These are phyloP conservation scores for Thysanoteuthis rhombus DNA, from an alignment of 2,888 invertebrate species.

Conservation along the genomic window DNA sequence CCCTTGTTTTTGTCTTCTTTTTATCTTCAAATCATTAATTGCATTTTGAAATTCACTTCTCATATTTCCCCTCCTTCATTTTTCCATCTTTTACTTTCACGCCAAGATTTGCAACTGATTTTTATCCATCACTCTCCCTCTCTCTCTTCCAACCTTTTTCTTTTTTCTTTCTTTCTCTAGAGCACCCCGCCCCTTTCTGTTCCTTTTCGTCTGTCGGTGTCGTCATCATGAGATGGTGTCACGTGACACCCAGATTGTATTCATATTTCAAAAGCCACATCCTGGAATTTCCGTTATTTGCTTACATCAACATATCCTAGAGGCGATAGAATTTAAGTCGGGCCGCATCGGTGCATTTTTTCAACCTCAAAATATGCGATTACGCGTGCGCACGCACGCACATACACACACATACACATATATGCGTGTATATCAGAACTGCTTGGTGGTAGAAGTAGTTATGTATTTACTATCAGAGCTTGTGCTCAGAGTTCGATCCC, in stretches of 20 bases:
- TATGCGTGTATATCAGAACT: no score
- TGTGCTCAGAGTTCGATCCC: no score
- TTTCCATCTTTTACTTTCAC: neutral
- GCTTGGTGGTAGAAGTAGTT: no score
- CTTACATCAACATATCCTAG: neutral
- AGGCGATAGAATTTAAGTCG: constrained; percentile 12
- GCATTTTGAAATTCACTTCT: neutral
- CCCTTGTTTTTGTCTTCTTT: no score
- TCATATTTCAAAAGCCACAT: neutral
- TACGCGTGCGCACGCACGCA: neutral
- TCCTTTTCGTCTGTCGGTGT: neutral
- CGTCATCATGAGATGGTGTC: neutral
- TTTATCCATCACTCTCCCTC: neutral
- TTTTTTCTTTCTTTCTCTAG: no score
- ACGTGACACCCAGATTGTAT: neutral
- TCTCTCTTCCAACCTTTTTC: neutral
- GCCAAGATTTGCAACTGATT: neutral
- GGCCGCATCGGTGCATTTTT: neutral
- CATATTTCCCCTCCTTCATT: neutral
- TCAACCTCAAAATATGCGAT: no score
- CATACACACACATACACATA: neutral
- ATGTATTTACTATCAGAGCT: no score
- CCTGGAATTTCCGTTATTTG: constrained; percentile 12
- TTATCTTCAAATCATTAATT: no score
- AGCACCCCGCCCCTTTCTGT: neutral